Conservation (phyloP, 2,113 vertebrate species). For the Uropsilus gracilis region DNA sequence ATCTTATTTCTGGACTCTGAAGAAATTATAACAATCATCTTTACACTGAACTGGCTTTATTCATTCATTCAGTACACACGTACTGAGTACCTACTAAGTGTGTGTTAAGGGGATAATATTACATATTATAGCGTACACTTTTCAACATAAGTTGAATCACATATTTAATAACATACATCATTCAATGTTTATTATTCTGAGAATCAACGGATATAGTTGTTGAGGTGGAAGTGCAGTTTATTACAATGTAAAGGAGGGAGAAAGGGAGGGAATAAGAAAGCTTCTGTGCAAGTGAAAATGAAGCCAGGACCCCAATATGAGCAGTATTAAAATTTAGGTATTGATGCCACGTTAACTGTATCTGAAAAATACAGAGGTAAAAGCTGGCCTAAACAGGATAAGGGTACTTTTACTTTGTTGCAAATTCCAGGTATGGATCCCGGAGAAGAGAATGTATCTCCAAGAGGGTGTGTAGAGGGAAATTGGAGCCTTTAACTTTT, state of each 20-base stretch:
- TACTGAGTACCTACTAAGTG: neutral
- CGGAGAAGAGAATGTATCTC: too few relatives aligned
- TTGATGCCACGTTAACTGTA: too few relatives aligned
- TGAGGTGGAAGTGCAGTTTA: neutral
- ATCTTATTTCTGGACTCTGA: neutral
- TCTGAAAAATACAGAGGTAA: too few relatives aligned
- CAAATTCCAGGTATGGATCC: too few relatives aligned
- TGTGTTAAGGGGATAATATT: neutral
- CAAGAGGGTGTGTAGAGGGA: too few relatives aligned
- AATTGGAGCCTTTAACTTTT: too few relatives aligned
- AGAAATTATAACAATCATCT: conserved; percentile 3
- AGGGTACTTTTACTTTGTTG: too few relatives aligned
- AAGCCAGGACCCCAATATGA: too few relatives aligned
- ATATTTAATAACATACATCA: neutral
- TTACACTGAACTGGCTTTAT: neutral
- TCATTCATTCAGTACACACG: neutral
- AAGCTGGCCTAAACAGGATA: too few relatives aligned
- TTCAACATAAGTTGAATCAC: neutral
- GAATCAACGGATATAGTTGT: neutral
- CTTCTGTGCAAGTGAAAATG: neutral
- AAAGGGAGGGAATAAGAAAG: neutral
- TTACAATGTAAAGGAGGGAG: neutral
- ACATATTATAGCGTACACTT: neutral
- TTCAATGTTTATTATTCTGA: neutral
- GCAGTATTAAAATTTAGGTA: too few relatives aligned